Evolutionary conservation across 1,140 invertebrate species (phyloP).

Genomic region (Temnothorax nylanderi): DNA sequence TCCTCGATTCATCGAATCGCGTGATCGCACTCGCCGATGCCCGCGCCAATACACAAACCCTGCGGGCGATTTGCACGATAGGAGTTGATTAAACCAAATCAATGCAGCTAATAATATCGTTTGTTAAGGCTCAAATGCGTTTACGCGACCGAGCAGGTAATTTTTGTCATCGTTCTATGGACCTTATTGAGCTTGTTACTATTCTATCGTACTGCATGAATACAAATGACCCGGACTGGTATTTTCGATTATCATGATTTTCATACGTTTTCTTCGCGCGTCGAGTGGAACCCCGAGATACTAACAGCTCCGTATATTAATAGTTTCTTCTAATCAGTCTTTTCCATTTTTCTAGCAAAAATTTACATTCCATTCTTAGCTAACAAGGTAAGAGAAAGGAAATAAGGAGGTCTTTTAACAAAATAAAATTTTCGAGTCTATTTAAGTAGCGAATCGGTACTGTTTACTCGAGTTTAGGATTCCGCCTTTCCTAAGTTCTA

Average conservation of each 20-base stretch:
- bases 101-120: constrained; percentile 57
- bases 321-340: neutral
- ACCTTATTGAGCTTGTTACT: constrained; percentile 28
- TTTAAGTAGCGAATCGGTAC: neutral
- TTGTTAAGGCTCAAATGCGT: constrained; percentile 48
- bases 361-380: neutral
- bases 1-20: constrained; percentile 46
- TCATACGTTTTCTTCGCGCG: neutral
- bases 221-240: neutral
- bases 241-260: neutral
- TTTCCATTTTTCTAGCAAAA: neutral
- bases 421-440: neutral
- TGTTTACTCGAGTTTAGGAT: neutral
- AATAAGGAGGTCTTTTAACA: neutral
- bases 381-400: neutral
- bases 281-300: neutral
- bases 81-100: constrained; percentile 57
- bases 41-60: constrained; percentile 39
- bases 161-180: constrained; percentile 33
- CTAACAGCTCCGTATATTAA: neutral
- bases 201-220: neutral
- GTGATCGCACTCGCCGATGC: constrained; percentile 42
- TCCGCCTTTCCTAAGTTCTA: neutral
- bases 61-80: constrained; percentile 46
- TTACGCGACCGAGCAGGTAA: constrained; percentile 35